Evolutionary conservation across 2,113 vertebrate genomes (phyloP).

Genomic region (Larimichthys crocea): DNA sequence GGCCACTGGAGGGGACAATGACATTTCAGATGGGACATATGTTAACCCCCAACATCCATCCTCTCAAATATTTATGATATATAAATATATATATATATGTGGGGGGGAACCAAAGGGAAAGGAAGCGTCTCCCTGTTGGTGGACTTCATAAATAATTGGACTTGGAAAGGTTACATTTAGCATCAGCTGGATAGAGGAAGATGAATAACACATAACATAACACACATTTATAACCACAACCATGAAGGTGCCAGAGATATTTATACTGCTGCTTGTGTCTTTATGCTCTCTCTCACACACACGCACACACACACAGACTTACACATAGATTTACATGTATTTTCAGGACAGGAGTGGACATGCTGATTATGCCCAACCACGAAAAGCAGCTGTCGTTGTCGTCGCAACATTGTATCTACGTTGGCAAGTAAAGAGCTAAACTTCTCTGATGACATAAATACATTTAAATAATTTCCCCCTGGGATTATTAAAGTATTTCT

Average conservation of each 20-base stretch:
- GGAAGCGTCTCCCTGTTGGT: constrained; percentile 26
- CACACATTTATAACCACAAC: constrained; percentile 20
- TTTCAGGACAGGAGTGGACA: neutral
- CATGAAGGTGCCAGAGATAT: neutral
- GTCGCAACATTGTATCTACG: neutral
- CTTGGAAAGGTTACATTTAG: constrained; percentile 71
- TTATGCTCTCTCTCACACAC: neutral
- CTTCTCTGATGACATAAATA: neutral
- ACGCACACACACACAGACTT: neutral
- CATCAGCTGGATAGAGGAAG: constrained; percentile 42
- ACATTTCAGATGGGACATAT: constrained; percentile 68
- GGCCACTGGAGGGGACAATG: constrained; percentile 20
- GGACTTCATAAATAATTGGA: constrained; percentile 73
- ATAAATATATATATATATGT: constrained; percentile 30
- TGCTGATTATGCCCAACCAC: neutral
- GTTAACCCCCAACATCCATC: constrained; percentile 63
- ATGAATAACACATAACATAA: neutral
- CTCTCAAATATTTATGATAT: constrained; percentile 72
- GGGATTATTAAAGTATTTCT: too few species aligned
- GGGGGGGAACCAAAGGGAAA: constrained; percentile 11
- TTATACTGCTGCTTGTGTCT: neutral
- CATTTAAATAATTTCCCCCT: too few species aligned
- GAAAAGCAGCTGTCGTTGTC: neutral
- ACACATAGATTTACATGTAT: constrained; percentile 12
- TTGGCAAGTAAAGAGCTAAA: neutral